These are phyloP conservation scores for Caerostris darwini DNA, from an alignment of 1,140 invertebrate species.

Conservation along the genomic window DNA sequence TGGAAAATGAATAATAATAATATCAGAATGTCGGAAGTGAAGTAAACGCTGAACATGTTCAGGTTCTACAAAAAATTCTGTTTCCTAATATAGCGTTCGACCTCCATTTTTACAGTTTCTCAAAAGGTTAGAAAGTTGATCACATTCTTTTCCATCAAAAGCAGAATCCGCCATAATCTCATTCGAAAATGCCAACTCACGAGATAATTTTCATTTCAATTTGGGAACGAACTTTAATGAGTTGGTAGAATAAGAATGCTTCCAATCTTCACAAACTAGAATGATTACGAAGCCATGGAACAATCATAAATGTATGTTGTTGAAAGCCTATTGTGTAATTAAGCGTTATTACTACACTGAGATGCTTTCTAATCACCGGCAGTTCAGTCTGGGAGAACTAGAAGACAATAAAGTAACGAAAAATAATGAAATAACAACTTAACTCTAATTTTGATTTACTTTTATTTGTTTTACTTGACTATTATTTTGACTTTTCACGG, in stretches of 20 bases:
- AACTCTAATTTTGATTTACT: neutral
- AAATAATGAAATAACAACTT: neutral
- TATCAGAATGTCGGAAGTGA: neutral
- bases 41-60: neutral
- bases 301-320: neutral
- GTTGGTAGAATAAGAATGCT: neutral
- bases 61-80: neutral
- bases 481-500: no score
- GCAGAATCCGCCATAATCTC: neutral
- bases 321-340: neutral
- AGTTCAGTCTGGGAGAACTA: neutral
- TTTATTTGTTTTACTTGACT: neutral
- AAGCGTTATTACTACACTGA: neutral
- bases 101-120: slow-evolving; percentile 33
- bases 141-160: neutral
- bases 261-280: neutral
- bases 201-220: neutral
- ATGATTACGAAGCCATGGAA: neutral
- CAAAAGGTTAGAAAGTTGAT: neutral
- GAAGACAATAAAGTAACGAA: neutral
- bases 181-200: neutral
- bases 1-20: slow-evolving; percentile 32
- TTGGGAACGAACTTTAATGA: neutral
- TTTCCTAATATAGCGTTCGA: neutral
- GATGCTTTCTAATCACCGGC: neutral